Evolutionary conservation across 2,113 vertebrate species (phyloP), one percentile per base, ranked within the genome.

Genomic region (Pimephales promelas): DNA sequence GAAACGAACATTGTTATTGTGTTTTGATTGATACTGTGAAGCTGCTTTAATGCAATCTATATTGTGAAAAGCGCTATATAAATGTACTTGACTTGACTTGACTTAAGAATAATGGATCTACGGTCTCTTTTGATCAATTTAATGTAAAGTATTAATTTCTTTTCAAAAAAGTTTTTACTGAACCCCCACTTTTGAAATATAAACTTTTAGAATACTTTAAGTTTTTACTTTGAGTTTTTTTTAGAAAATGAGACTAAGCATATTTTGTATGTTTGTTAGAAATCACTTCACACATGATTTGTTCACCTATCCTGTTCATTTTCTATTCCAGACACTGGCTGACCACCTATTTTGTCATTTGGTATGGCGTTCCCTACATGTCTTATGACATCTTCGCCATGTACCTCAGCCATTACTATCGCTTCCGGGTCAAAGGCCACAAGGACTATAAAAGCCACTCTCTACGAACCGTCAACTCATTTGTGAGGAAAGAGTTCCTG

Each of bases 341-440:
- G 87, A 93, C 96, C 0, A 95, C 94, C 3, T 93, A 95, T 79
- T 99, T 99, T 66, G 93, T 95, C 88, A 81, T 97, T 86, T 96
- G 97, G 95, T 94, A 97, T 28, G 94, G 97, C 1, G 94, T 96
- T 22, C 96, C 98, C 56, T 99, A 99, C 93, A 99, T 99, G 97
- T 92, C 95, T 10, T 99, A 99, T 0, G 98, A 99, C 92, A 91
- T 95, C 83, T 96, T 95, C 0, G 96, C 96, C 90, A 99, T 99
- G 98, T 99, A 98, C 91, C 94, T 99, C 83, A 98, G 97, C 88
- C 96, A 99, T 88, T 98, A 95, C 95, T 93, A 96, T 92, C 96
- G 95, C 90, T 95, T 94, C 90, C 90, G 57, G 40, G 95, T 96
- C 62, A 94, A 92, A 83, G 93, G 94, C 0, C 89, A 92, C 1